Base-by-base conservation (phyloP, 1,140 invertebrate species). In the Acromyrmex heyeri region DNA sequence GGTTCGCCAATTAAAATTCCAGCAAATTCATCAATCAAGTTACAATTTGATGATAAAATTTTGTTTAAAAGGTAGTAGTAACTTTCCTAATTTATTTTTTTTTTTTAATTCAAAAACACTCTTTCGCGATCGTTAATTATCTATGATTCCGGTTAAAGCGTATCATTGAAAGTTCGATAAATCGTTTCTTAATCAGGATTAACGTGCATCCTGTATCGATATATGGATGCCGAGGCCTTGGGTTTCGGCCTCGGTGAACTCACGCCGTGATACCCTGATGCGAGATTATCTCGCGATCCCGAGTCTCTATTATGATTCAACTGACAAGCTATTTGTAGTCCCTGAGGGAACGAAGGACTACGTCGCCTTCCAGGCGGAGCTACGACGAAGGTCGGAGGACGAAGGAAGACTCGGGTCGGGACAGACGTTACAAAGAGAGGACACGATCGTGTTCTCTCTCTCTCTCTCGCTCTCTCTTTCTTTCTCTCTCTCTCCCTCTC, bases 301-400 rank as follows among this genome's bases (percentile, higher is more conserved):
- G 87, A 90, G 91, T 91, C 90, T 92, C 91, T 93, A 93, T 93
- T 93, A 93, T 93, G 92, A 93, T 93, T 92, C 89, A 91, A 91
- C 92, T 93, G 92, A 93, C 92, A 93, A 93, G 93, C 92, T 91
- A 92, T 93, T 93, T 92, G 92, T 93, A 92, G 92, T 91, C 91
- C 91, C 90, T 72, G 83, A 85, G 87, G 87, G 87, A 62, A 78
- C 67, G 79, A 38, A 44, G 57, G 53, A 21, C 72, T 21, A 14
- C 72, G 53, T 55, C 53, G 69, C 76, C 65, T 79, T 65, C 77
- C 75, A 86, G n/a, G 38, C 10, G 53, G n/a, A 18, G 27, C 24
- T 30, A 21, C 67, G 44, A 55, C 59, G 30, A 78, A 78, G 72
- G 61, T 61, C 50, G 27, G 57, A 64, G 85, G 53, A 69, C 50